These are phyloP conservation scores for Acanthisitta chloris DNA, from an alignment of 2,113 vertebrate genomes.

Conservation along the genomic window DNA sequence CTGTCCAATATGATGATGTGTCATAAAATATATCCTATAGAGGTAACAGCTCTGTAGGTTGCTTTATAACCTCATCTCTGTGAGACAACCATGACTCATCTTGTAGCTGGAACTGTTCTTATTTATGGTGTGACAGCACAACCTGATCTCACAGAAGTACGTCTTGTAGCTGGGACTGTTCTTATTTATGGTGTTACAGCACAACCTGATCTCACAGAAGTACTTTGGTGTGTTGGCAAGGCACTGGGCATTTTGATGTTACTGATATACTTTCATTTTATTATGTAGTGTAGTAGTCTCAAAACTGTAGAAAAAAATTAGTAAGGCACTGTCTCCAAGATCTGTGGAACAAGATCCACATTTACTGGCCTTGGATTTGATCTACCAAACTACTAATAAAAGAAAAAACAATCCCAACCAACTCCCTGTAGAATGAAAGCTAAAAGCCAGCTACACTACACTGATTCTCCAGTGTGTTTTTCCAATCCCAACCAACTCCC, in stretches of 20 bases:
- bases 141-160: neutral
- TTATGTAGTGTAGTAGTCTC: neutral
- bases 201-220: neutral
- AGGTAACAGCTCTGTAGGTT: neutral
- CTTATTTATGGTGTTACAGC: neutral
- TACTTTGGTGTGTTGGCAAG: neutral
- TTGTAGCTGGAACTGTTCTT: neutral
- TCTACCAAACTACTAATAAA: neutral
- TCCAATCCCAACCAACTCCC: neutral
- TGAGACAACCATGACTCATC: neutral
- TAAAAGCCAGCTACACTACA: neutral
- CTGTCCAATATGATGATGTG: rapidly evolving
- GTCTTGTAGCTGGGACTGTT: neutral
- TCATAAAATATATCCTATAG: neutral
- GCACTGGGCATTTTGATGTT: neutral
- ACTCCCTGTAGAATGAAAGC: neutral
- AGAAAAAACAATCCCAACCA: neutral
- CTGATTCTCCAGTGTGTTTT: neutral
- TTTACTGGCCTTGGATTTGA: neutral
- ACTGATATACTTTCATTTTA: neutral
- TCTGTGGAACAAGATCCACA: neutral
- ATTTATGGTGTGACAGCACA: neutral
- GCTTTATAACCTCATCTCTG: neutral
- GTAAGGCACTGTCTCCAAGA: neutral
- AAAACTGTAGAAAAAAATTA: neutral